A percentile compares a stretch with the other conserved stretches of the same genome.
phyloP scores from a whole-genome alignment of 2,113 vertebrate genomes.

The Hirundichthys speculiger region DNA sequence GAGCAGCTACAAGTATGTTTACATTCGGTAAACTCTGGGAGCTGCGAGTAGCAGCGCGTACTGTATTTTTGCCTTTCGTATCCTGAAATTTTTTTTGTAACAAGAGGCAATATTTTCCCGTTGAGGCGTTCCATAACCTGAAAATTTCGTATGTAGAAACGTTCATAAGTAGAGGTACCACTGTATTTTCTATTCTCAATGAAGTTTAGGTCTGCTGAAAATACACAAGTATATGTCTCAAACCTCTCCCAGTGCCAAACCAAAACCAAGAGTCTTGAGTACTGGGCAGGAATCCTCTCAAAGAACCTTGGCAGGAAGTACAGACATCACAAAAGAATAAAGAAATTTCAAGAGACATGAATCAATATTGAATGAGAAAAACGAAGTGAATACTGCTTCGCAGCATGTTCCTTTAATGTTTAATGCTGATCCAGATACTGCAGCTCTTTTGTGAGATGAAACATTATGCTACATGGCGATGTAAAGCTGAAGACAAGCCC shows the following conservation, averaged over 20 bases:
- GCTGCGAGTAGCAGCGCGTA: too few species aligned
- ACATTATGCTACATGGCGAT: slow-evolving; percentile 60
- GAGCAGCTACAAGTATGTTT: too few species aligned
- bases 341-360: slow-evolving; percentile 49
- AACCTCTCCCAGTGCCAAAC: background rate
- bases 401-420: slow-evolving; percentile 73
- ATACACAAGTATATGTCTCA: slow-evolving; percentile 3
- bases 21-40: too few species aligned
- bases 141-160: too few species aligned
- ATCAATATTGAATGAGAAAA: slow-evolving; percentile 76
- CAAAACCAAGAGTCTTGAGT: slow-evolving; percentile 5
- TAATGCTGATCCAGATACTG: slow-evolving; percentile 79
- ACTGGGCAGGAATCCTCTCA: background rate
- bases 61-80: too few species aligned
- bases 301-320: slow-evolving; percentile 19
- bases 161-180: too few species aligned
- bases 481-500: slow-evolving; percentile 63
- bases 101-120: too few species aligned
- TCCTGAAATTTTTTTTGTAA: too few species aligned
- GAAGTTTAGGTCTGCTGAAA: slow-evolving; percentile 1
- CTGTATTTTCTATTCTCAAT: background rate
- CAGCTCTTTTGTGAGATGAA: slow-evolving; percentile 75
- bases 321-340: slow-evolving; percentile 42
- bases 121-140: too few species aligned
- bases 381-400: slow-evolving; percentile 60